Conservation (phyloP, 2,113 vertebrate genomes). For the Geococcyx californianus region DNA sequence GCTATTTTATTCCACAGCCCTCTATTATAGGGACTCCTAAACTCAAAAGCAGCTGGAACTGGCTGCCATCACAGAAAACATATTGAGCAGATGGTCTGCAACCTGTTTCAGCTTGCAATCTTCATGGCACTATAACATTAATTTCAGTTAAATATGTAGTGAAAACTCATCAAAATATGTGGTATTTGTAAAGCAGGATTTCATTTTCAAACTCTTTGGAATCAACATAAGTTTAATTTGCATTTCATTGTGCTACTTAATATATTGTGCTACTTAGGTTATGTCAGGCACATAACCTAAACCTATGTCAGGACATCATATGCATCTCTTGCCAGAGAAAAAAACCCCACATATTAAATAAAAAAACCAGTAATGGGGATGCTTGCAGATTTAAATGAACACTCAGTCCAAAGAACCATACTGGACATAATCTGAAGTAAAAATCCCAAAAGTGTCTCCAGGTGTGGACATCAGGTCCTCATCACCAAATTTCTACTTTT, state of each 20-base stretch:
- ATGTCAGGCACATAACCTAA: not conserved
- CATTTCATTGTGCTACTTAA: not conserved
- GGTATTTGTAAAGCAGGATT: not conserved
- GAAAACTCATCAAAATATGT: constrained; percentile 41
- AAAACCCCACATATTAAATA: not conserved
- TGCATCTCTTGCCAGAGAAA: not conserved
- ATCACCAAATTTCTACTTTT: not conserved
- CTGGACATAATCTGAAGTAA: not conserved
- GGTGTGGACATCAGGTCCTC: not conserved
- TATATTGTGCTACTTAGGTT: not conserved
- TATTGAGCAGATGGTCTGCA: constrained; percentile 63
- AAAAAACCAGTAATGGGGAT: not conserved
- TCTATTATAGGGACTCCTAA: constrained; percentile 1
- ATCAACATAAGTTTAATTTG: not conserved
- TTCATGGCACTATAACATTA: constrained; percentile 33
- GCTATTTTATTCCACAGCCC: constrained; percentile 29
- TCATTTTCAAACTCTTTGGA: not conserved
- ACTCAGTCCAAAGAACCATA: not conserved
- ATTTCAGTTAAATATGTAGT: constrained; percentile 52
- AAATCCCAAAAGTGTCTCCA: not conserved
- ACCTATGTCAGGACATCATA: not conserved
- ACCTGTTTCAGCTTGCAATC: constrained; percentile 31
- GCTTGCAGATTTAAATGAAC: not conserved
- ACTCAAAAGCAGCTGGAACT: constrained; percentile 45
- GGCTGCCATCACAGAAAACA: constrained; percentile 27